These are phyloP conservation scores for Melikaiella ostensackeni DNA, from an alignment of 2,888 invertebrate genomes.

Conservation along the genomic window DNA sequence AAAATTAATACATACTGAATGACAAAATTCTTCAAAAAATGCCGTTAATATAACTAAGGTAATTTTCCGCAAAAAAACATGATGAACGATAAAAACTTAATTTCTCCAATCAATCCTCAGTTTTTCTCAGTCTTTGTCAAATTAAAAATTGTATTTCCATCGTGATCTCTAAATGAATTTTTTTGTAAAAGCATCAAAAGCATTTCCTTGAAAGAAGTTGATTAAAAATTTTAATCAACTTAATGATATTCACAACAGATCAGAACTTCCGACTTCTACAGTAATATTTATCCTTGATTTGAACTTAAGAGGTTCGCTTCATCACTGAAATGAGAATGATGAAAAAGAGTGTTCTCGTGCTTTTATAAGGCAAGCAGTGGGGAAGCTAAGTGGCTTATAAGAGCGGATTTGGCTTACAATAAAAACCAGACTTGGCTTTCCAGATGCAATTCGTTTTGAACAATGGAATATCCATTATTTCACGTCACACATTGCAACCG, in stretches of 20 bases:
- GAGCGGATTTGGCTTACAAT: constrained; percentile 27
- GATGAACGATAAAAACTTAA: too few relatives aligned
- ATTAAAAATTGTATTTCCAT: too few relatives aligned
- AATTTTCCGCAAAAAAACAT: too few relatives aligned
- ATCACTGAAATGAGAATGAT: constrained; percentile 3
- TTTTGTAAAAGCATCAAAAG: background rate
- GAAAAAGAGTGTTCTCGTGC: constrained; percentile 11
- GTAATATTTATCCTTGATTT: constrained; percentile 25
- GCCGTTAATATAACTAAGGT: too few relatives aligned
- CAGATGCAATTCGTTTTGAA: background rate
- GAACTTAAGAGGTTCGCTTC: constrained; percentile 9
- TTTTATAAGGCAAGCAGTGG: constrained; percentile 8
- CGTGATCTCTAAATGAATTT: background rate
- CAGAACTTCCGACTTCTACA: background rate
- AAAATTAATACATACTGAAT: too few relatives aligned
- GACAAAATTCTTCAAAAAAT: too few relatives aligned
- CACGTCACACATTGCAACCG: constrained; percentile 23
- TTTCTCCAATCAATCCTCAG: too few relatives aligned
- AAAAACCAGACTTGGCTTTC: constrained; percentile 9
- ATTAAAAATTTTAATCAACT: constrained; percentile 19
- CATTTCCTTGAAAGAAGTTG: background rate
- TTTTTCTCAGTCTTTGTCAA: too few relatives aligned
- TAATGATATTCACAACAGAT: background rate
- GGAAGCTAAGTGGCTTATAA: constrained; percentile 17
- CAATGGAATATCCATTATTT: constrained; percentile 36